Base-by-base conservation (phyloP, 2,113 vertebrate genomes). In the Platichthys flesus region DNA sequence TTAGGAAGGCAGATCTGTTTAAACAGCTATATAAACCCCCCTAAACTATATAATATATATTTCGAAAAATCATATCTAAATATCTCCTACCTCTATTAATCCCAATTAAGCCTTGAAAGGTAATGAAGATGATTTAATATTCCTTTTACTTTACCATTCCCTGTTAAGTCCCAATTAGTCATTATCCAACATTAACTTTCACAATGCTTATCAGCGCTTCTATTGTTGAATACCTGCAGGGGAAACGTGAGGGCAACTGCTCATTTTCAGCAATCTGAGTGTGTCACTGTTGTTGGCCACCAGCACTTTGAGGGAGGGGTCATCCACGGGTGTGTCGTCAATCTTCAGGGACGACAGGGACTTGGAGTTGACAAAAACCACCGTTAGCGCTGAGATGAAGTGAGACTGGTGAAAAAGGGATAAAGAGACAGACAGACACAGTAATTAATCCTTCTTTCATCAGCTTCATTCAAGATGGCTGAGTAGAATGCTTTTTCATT, bases 351-450 rank as follows among this genome's bases (percentile, higher is more conserved):
- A 98, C 24, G 97, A 98, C 59, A 98, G 93, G 3, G 97, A 99
- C 85, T 98, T 98, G 84, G 97, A 99, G 94, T 98, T 99, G 83
- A 99, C 97, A 63, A 99, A 99, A 80, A 98, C 96, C 88, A 99
- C 97, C 1, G 97, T 99, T 90, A 99, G 93, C 12, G 97, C 97
- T 64, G 97, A 99, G 92, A 98, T 97, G 85, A 94, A 94, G 82
- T 94, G 94, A 54, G 94, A 94, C 93, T 94, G 85, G 52, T 16
- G 59, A 47, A 31, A 2, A 52, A 40, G 67, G 58, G 15, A 51
- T 18, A 51, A 18, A 51, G 47, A 51, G 4, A 51, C 35, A 63
- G 16, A 28, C 60, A 66, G 14, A 28, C 63, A 76, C 23, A 47
- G 31, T 62, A 7, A 63, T 20, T 68, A 18, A 24, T 20, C 5